Conservation (phyloP, 2,888 invertebrate genomes). For the Megastigmus dorsalis region DNA sequence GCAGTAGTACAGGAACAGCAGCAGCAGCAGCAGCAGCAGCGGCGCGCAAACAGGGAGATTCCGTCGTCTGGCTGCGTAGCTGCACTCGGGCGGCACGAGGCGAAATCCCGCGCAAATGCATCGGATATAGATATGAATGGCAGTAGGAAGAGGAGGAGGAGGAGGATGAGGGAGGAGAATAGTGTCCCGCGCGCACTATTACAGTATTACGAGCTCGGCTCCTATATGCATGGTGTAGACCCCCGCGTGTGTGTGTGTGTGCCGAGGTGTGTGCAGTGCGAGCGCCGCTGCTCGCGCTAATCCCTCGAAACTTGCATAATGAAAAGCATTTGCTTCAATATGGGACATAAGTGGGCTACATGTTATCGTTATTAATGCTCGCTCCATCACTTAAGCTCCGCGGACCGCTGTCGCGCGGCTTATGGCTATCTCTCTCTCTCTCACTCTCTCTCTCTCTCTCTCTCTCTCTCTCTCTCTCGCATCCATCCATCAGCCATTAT, state of each 20-base stretch:
- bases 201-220: neutral
- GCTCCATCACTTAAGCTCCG: conserved; percentile 23
- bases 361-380: conserved; percentile 22
- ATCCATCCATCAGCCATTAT: too few species aligned
- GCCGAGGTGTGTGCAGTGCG: neutral
- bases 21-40: too few species aligned
- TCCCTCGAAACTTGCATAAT: conserved; percentile 24
- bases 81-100: neutral
- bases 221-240: neutral
- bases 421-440: neutral
- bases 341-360: neutral
- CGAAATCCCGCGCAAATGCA: conserved; percentile 10
- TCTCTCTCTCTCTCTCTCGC: neutral
- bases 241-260: neutral
- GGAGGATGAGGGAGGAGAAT: neutral
- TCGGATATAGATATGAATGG: conserved; percentile 14
- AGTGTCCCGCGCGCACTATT: too few species aligned
- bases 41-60: neutral
- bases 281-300: too few species aligned
- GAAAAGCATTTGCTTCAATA: conserved; percentile 34
- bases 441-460: neutral
- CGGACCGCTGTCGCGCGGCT: too few species aligned
- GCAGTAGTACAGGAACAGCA: too few species aligned
- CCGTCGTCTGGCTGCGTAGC: neutral
- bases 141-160: neutral